A percentile compares a stretch with the other conserved stretches of the same genome.
These are phyloP conservation scores for Tetraneura akinire DNA, from an alignment of 1,140 invertebrate species.

Conservation along the genomic window DNA sequence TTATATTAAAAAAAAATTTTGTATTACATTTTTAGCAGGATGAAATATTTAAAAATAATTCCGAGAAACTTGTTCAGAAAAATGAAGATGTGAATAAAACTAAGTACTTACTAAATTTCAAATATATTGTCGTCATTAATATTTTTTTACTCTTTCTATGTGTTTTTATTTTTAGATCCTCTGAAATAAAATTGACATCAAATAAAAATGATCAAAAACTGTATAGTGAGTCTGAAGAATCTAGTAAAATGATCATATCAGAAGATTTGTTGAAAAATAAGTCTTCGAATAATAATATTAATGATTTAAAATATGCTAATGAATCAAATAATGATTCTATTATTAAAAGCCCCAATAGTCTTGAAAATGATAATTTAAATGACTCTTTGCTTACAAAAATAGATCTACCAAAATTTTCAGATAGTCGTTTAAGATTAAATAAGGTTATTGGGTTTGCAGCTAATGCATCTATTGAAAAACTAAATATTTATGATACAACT, in stretches of 20 bases:
- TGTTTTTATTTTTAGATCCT: neutral
- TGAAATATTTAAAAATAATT: neutral
- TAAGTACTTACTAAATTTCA: neutral
- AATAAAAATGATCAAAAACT: conserved; percentile 14
- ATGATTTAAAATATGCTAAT: neutral
- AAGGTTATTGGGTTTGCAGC: conserved; percentile 27
- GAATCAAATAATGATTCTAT: neutral
- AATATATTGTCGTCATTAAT: neutral
- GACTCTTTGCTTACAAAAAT: neutral
- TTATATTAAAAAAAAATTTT: too few species aligned
- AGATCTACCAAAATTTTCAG: neutral
- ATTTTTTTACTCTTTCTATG: neutral
- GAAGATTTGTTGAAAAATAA: neutral
- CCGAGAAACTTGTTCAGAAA: neutral
- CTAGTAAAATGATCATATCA: neutral
- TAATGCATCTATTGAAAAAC: conserved; percentile 26
- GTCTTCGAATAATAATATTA: neutral
- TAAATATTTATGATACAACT: conserved; percentile 6
- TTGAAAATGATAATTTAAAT: neutral
- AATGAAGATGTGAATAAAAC: neutral
- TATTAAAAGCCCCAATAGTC: neutral
- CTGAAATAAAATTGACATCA: neutral
- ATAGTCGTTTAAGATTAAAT: conserved; percentile 21
- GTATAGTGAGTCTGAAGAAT: neutral
- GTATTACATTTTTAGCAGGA: too few species aligned